Conservation (phyloP, 2,797 vertebrate genomes). For the Coluber constrictor region DNA sequence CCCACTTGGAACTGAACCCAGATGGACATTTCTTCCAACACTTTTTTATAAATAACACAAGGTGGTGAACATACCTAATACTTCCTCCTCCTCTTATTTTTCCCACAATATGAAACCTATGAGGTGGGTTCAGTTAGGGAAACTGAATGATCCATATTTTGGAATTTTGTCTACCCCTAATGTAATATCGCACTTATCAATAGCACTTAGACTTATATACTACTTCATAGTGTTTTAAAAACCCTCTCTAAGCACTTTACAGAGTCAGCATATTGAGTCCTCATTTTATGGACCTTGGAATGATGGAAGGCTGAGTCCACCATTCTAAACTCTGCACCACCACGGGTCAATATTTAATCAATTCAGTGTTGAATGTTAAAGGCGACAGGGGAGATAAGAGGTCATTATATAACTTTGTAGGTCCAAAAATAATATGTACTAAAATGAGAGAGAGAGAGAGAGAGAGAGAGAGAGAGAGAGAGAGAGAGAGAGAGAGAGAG, state of each 20-base stretch:
- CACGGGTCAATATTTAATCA: not conserved
- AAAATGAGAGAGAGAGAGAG: not conserved
- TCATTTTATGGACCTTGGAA: not conserved
- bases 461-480: rapidly evolving
- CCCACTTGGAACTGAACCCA: too few species aligned
- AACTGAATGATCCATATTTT: not conserved
- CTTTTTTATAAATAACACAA: not conserved
- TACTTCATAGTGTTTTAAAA: not conserved
- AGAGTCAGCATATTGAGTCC: not conserved
- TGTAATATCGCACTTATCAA: not conserved
- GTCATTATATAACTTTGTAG: not conserved
- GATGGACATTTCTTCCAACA: too few species aligned
- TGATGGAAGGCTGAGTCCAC: not conserved
- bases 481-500: too few species aligned
- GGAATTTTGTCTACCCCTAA: not conserved
- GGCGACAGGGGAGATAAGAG: not conserved
- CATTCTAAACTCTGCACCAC: not conserved
- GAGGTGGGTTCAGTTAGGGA: not conserved
- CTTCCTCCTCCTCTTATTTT: not conserved
- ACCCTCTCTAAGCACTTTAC: not conserved
- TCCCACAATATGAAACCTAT: not conserved
- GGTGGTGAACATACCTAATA: not conserved
- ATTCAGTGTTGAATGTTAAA: not conserved
- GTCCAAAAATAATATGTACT: not conserved
- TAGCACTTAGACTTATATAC: not conserved